A percentile compares a stretch with the other conserved stretches of the same genome.
Conservation (phyloP, 1,140 invertebrate species). For the Bombus affinis region DNA sequence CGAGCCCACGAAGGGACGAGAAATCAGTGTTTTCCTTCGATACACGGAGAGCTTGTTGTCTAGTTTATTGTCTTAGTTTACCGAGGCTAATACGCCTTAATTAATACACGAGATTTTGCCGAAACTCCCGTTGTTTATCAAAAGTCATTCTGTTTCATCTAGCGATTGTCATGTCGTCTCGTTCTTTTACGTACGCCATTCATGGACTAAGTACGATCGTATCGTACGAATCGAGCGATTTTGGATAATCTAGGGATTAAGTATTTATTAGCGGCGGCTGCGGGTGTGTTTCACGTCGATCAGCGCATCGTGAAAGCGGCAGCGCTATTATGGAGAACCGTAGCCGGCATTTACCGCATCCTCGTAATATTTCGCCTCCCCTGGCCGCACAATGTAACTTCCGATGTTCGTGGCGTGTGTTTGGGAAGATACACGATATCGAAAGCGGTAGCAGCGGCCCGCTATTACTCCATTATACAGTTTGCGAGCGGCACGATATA, state of each 20-base stretch:
- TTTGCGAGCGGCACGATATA: constrained; percentile 51
- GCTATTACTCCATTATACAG: constrained; percentile 54
- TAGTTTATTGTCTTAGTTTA: constrained; percentile 27
- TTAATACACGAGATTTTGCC: constrained; percentile 71
- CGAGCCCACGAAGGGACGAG: not conserved
- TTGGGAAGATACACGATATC: constrained; percentile 46
- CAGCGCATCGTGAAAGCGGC: not conserved
- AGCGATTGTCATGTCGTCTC: constrained; percentile 53
- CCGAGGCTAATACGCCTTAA: constrained; percentile 71
- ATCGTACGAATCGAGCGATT: constrained; percentile 16
- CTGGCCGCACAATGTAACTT: constrained; percentile 34
- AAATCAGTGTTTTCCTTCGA: constrained; percentile 45
- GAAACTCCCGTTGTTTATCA: constrained; percentile 72
- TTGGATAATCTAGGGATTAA: constrained; percentile 15
- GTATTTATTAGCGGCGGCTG: not conserved
- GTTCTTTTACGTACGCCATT: not conserved
- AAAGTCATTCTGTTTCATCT: constrained; percentile 66
- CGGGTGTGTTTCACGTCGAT: not conserved
- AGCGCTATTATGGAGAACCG: constrained; percentile 14
- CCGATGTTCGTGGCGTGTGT: constrained; percentile 39
- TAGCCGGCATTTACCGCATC: constrained; percentile 41
- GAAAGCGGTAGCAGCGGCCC: constrained; percentile 42
- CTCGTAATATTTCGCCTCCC: constrained; percentile 32
- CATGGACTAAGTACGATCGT: not conserved
- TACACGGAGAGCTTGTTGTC: constrained; percentile 56